Evolutionary conservation across 2,888 invertebrate genomes (phyloP).

Genomic region (Hydropsyche betteni): DNA sequence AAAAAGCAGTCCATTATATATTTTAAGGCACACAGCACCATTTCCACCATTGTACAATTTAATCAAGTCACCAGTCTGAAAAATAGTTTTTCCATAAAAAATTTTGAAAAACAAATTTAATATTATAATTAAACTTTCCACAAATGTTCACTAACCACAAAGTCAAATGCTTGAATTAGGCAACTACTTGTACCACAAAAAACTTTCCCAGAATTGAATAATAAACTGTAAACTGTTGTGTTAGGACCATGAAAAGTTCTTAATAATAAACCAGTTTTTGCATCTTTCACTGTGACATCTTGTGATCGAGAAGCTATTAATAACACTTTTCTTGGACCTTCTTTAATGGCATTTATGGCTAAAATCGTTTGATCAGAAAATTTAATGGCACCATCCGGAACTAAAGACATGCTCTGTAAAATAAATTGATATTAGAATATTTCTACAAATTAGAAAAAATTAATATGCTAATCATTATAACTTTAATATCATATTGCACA

Average conservation of each 20-base stretch:
- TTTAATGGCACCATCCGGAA: conserved; percentile 66
- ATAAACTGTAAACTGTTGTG: conserved; percentile 74
- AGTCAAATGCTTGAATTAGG: conserved; percentile 78
- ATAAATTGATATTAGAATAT: conserved; percentile 31
- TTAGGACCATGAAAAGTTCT: conserved; percentile 69
- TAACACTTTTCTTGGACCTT: conserved; percentile 75
- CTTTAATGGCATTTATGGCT: conserved; percentile 75
- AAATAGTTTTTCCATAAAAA: conserved; percentile 2
- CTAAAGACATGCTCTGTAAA: conserved; percentile 67
- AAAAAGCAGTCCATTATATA: conserved; percentile 70
- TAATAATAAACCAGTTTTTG: conserved; percentile 73
- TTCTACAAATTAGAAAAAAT: conserved; percentile 35
- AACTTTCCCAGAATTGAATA: conserved; percentile 74
- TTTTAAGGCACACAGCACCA: conserved; percentile 77
- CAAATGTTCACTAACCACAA: conserved; percentile 66
- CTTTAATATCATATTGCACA: conserved; percentile 74
- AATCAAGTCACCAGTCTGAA: conserved; percentile 72
- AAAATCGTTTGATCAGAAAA: conserved; percentile 74
- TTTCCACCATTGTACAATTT: conserved; percentile 72
- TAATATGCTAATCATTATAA: conserved; percentile 55
- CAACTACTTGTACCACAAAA: conserved; percentile 80
- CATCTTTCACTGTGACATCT: conserved; percentile 76
- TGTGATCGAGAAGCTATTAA: conserved; percentile 76
- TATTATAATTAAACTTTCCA: not conserved
- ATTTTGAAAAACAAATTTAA: not conserved